phyloP scores from a whole-genome alignment of 2,113 vertebrate species.

The Gadus macrocephalus region DNA sequence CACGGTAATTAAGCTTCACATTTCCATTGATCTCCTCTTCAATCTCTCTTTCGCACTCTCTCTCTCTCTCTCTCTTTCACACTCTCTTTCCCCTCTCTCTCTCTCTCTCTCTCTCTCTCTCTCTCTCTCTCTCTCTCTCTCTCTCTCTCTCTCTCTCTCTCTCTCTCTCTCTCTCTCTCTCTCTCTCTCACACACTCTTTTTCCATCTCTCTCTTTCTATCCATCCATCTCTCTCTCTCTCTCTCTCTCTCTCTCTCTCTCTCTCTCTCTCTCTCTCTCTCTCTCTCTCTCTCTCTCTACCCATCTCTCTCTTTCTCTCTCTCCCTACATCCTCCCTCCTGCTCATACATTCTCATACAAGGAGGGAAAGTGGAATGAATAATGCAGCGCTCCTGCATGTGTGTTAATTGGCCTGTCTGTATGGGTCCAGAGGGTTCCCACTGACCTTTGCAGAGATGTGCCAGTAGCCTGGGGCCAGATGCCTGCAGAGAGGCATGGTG shows the following conservation, averaged over 20 bases:
- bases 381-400: constrained; percentile 47
- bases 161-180: not conserved
- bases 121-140: constrained; percentile 3
- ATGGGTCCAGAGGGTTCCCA: constrained; percentile 48
- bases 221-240: constrained; percentile 10
- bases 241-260: too few species aligned
- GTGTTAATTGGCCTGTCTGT: constrained; percentile 73
- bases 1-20: constrained; percentile 71
- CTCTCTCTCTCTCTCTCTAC: constrained; percentile 43
- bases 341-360: constrained; percentile 40
- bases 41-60: constrained; percentile 36
- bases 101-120: too few species aligned
- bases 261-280: constrained; percentile 22
- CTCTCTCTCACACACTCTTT: too few species aligned
- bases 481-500: constrained; percentile 54
- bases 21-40: constrained; percentile 69
- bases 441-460: constrained; percentile 65
- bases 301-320: too few species aligned
- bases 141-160: constrained; percentile 39
- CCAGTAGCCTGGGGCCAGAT: constrained; percentile 42
- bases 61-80: constrained; percentile 33
- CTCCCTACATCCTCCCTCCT: constrained; percentile 37
- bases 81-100: not conserved
- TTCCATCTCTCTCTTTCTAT: too few species aligned
- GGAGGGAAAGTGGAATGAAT: constrained; percentile 67